Percentiles rank a stretch among this genome's conserved stretches.
Evolutionary conservation across 2,113 vertebrate genomes (phyloP).

Genomic region (Phalacrocorax aristotelis): DNA sequence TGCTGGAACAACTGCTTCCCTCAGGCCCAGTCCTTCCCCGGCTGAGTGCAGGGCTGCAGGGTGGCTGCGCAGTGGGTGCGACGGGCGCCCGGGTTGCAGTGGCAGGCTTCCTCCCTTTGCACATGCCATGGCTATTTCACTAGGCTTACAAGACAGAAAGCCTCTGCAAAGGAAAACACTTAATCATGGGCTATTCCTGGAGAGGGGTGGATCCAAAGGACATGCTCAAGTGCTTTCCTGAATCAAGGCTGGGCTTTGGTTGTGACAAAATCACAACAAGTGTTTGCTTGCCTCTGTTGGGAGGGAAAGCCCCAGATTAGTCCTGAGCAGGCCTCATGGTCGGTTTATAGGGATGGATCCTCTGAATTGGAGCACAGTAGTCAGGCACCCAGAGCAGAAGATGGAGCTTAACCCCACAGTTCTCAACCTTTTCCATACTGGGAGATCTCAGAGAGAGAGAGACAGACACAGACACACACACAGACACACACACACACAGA

Average conservation of each 20-base stretch:
- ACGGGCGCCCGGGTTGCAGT: neutral
- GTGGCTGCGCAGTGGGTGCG: neutral
- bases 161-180: conserved; percentile 42
- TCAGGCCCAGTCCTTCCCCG: neutral
- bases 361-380: conserved; percentile 52
- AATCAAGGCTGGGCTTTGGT: conserved; percentile 29
- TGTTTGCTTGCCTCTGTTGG: conserved; percentile 54
- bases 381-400: conserved; percentile 52
- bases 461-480: conserved; percentile 12
- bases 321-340: conserved; percentile 48
- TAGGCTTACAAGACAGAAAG: neutral
- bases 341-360: conserved; percentile 24
- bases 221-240: conserved; percentile 65
- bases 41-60: neutral
- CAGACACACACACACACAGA: neutral
- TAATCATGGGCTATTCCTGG: neutral
- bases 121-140: conserved; percentile 26
- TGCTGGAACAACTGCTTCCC: neutral
- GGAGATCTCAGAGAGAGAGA: conserved; percentile 61
- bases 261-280: conserved; percentile 52
- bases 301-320: conserved; percentile 40
- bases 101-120: conserved; percentile 9
- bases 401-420: conserved; percentile 47
- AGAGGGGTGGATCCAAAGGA: conserved; percentile 27
- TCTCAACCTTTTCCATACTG: conserved; percentile 55